Percentiles rank a stretch among this genome's conserved stretches.
Conservation (phyloP, 2,113 vertebrate species). For the Tragelaphus scriptus region DNA sequence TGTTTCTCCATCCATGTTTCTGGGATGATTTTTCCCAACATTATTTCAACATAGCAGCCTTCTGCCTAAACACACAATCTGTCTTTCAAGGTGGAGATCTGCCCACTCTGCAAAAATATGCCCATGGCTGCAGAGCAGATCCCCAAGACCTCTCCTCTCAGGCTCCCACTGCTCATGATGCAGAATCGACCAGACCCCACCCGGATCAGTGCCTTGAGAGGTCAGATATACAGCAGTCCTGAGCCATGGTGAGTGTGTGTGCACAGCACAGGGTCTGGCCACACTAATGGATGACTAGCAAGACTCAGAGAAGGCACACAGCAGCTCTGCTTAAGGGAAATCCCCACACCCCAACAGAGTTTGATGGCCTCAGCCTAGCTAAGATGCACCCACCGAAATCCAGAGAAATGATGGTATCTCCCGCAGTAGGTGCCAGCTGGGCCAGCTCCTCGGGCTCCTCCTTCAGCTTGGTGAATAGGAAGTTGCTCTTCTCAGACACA, state of each 20-base stretch:
- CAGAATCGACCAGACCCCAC: fast-evolving
- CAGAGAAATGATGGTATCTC: constrained; percentile 91
- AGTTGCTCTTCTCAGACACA: constrained; percentile 79
- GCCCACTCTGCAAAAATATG: too few relatives aligned
- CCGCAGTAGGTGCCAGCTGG: constrained; percentile 93
- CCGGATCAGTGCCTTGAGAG: fast-evolving
- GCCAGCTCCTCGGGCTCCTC: constrained; percentile 96
- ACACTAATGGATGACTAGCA: not conserved
- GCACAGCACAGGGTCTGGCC: not conserved
- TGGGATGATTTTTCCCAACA: not conserved
- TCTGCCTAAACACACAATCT: not conserved
- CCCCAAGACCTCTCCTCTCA: not conserved
- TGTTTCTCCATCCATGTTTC: not conserved
- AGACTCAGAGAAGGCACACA: not conserved
- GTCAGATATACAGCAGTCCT: not conserved
- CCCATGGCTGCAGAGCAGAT: not conserved
- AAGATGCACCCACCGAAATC: constrained; percentile 88
- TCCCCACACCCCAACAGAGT: not conserved
- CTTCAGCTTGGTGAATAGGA: constrained; percentile 93
- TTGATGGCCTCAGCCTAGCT: not conserved
- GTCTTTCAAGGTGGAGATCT: not conserved
- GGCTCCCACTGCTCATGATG: not conserved
- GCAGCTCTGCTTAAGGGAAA: not conserved
- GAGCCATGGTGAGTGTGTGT: not conserved
- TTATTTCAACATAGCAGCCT: not conserved